phyloP scores from a whole-genome alignment of 2,113 vertebrate genomes.

The Brachypodius melanocephalos region DNA sequence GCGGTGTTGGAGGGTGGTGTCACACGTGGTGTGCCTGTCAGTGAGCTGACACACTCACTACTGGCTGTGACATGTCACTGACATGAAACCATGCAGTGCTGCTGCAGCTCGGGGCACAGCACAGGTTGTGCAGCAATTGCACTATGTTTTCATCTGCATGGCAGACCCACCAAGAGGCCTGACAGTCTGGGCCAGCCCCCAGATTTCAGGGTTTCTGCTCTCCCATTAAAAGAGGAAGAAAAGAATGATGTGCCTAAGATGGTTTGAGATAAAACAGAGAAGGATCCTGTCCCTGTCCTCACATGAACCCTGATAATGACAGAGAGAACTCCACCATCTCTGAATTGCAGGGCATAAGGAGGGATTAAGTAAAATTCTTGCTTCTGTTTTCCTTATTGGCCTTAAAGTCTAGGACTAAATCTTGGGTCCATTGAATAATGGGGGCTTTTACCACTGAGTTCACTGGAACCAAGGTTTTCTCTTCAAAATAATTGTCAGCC shows the following conservation, averaged over 20 bases:
- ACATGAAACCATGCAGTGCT: neutral
- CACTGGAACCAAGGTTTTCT: neutral
- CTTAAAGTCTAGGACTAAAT: neutral
- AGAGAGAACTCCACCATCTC: neutral
- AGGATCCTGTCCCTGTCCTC: neutral
- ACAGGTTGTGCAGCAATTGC: neutral
- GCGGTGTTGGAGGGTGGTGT: neutral
- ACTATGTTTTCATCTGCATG: neutral
- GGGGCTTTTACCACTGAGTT: neutral
- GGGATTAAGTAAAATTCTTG: neutral
- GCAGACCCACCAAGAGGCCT: neutral
- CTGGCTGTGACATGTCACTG: conserved; percentile 17
- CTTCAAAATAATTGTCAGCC: neutral
- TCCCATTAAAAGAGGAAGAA: neutral
- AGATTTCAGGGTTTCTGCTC: neutral
- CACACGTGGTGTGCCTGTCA: neutral
- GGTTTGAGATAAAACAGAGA: neutral
- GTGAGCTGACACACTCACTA: neutral
- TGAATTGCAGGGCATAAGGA: neutral
- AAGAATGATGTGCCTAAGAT: neutral
- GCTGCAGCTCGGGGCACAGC: neutral
- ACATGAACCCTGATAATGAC: neutral
- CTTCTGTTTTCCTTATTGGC: neutral
- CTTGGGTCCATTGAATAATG: neutral
- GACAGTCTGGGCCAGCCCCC: neutral